Percentiles rank a stretch among this genome's conserved stretches.
These are phyloP conservation scores for Isaurus tuberculatus DNA, from an alignment of 92 coral and sea anemone genomes.

Conservation along the genomic window DNA sequence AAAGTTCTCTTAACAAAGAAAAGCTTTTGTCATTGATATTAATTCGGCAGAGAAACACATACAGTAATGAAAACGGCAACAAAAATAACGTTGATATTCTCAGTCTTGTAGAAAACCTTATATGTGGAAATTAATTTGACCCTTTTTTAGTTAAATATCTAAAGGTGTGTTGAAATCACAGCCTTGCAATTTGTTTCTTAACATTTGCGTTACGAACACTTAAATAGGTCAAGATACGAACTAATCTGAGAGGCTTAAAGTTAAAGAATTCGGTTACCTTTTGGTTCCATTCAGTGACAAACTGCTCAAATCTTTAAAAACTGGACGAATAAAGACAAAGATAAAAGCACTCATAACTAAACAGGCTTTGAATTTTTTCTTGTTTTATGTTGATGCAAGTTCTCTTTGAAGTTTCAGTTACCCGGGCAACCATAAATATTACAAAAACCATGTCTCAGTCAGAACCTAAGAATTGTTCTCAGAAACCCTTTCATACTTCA, in stretches of 20 bases:
- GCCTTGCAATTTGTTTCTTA: neutral
- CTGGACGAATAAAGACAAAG: neutral
- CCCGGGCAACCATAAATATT: constrained; percentile 11
- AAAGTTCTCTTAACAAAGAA: neutral
- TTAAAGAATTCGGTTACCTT: neutral
- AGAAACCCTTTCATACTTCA: constrained; percentile 24
- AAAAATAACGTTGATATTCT: neutral
- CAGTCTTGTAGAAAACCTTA: neutral
- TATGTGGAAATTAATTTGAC: neutral
- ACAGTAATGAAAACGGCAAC: neutral
- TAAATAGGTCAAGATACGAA: neutral
- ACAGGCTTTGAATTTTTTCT: neutral
- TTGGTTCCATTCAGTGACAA: constrained; percentile 24
- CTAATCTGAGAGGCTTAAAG: neutral
- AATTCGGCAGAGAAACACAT: neutral
- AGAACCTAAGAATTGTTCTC: neutral
- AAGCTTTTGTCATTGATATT: neutral
- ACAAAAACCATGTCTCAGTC: constrained; percentile 19
- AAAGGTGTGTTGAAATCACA: neutral
- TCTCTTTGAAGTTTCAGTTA: constrained; percentile 25
- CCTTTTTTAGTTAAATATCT: neutral
- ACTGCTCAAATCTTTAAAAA: neutral
- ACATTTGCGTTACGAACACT: neutral
- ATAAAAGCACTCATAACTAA: neutral
- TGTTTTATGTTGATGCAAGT: constrained; percentile 26